phyloP scores from a whole-genome alignment of 2,888 invertebrate species.

The Gryllus longicercus region DNA sequence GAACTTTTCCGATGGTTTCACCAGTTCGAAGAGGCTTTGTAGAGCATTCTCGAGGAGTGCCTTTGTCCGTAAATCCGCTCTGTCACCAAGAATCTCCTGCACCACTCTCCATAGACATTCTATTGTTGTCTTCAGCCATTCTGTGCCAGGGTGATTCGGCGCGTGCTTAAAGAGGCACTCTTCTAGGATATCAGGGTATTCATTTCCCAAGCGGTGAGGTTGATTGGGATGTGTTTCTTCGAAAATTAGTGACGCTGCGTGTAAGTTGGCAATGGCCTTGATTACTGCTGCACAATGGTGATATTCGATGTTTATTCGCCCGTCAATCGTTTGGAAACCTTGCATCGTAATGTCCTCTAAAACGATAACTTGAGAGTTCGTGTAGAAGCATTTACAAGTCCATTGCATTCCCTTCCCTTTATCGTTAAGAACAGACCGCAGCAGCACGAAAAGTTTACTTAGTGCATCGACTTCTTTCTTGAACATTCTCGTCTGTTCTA shows the following conservation, averaged over 20 bases:
- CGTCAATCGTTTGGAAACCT: not conserved
- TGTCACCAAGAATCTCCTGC: not conserved
- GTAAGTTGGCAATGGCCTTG: not conserved
- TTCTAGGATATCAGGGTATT: not conserved
- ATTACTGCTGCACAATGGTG: constrained; percentile 12
- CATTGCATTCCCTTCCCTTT: not conserved
- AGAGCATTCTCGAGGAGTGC: not conserved
- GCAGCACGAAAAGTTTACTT: not conserved
- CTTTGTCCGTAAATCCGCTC: not conserved
- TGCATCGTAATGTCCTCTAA: not conserved
- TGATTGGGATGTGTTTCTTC: not conserved
- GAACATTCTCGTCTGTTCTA: not conserved
- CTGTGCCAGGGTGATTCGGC: not conserved
- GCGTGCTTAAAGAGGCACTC: not conserved
- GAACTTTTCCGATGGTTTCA: not conserved
- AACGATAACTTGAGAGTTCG: not conserved
- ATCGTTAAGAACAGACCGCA: not conserved
- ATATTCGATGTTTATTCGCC: not conserved
- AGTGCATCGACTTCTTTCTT: not conserved
- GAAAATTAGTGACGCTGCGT: not conserved
- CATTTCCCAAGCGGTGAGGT: not conserved
- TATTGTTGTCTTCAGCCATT: not conserved
- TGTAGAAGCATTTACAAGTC: constrained; percentile 17
- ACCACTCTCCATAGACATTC: not conserved
- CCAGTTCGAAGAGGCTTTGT: not conserved